Evolutionary conservation across 1,140 invertebrate genomes (phyloP).

Genomic region (Venustaconcha ellipsiformis): DNA sequence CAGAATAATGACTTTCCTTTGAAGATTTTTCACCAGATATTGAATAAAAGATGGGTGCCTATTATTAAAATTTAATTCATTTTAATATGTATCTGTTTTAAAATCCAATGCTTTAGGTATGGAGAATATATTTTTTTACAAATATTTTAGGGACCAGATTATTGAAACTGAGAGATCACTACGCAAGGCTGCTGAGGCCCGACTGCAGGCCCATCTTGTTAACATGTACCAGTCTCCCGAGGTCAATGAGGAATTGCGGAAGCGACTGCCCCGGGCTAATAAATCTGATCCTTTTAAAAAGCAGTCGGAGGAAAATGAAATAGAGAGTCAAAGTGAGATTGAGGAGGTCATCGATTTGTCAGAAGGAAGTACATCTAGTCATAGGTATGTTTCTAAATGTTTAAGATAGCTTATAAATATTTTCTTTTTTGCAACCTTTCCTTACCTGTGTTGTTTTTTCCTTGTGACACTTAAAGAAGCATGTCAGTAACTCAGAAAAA

Average conservation of each 20-base stretch:
- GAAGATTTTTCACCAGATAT: not conserved
- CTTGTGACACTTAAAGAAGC: too few species aligned
- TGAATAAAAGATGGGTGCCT: not conserved
- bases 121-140: not conserved
- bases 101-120: not conserved
- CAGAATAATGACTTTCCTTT: not conserved
- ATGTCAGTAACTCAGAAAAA: too few species aligned
- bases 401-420: too few species aligned
- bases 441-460: too few species aligned
- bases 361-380: too few species aligned
- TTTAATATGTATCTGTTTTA: not conserved
- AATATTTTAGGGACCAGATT: constrained; percentile 27
- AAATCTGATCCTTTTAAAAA: constrained; percentile 36
- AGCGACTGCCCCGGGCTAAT: constrained; percentile 33
- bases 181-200: constrained; percentile 28
- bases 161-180: constrained; percentile 28
- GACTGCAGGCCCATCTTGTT: constrained; percentile 18
- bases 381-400: too few species aligned
- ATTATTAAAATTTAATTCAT: not conserved
- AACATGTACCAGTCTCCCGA: constrained; percentile 30
- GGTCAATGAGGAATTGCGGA: constrained; percentile 37
- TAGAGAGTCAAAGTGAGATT: constrained; percentile 25
- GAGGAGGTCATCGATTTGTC: constrained; percentile 20
- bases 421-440: too few species aligned
- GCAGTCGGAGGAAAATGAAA: not conserved